Conservation (phyloP, 1,140 invertebrate genomes). For the Palaemon carinicauda region DNA sequence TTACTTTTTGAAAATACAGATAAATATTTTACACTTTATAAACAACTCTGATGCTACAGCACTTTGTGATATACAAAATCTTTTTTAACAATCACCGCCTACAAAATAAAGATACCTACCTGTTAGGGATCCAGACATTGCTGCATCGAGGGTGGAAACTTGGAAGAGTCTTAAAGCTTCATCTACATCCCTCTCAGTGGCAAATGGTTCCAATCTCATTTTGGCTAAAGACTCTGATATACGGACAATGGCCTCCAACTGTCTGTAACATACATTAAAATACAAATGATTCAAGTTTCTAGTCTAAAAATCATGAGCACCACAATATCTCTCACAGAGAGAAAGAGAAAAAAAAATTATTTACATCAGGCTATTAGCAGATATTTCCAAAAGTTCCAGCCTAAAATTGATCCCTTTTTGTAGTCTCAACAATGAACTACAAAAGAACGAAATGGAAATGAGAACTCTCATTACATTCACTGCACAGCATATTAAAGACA, state of each 20-base stretch:
- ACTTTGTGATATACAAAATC: not conserved
- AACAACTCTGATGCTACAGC: not conserved
- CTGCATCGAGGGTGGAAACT: slow-evolving; percentile 97
- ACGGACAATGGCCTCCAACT: slow-evolving; percentile 95
- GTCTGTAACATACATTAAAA: slow-evolving; percentile 73
- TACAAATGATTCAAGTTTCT: too few species aligned
- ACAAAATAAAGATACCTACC: slow-evolving; percentile 16
- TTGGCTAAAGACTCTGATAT: slow-evolving; percentile 98
- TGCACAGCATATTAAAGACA: too few species aligned
- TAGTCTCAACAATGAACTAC: too few species aligned
- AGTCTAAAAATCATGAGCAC: too few species aligned
- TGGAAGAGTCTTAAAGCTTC: slow-evolving; percentile 98
- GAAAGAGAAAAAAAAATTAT: too few species aligned
- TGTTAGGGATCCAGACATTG: slow-evolving; percentile 87
- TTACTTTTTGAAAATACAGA: too few species aligned
- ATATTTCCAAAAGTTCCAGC: too few species aligned
- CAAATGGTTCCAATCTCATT: slow-evolving; percentile 96
- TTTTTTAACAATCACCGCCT: not conserved
- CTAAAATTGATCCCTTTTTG: too few species aligned
- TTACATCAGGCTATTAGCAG: too few species aligned
- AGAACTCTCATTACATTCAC: too few species aligned
- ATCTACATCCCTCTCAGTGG: slow-evolving; percentile 89
- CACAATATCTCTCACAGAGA: slow-evolving; percentile 16
- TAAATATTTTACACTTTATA: too few species aligned
- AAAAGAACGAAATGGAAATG: too few species aligned